Conservation (phyloP, 2,113 vertebrate species). For the Ovis aries region DNA sequence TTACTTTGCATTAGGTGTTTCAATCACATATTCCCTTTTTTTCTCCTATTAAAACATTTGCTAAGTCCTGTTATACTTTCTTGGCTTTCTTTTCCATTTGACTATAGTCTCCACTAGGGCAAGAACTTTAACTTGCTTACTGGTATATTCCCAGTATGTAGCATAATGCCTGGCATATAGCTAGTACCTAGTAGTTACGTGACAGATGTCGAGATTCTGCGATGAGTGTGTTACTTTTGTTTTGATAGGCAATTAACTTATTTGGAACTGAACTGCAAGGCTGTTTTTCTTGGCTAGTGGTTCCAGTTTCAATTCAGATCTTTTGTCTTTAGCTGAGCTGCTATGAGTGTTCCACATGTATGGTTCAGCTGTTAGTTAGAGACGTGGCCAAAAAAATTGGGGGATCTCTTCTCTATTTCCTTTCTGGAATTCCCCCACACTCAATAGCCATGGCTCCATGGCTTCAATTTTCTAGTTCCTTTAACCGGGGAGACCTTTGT, state of each 20-base stretch:
- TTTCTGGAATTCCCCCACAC: background rate
- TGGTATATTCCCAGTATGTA: background rate
- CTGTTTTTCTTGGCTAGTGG: background rate
- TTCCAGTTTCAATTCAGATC: background rate
- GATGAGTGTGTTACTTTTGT: background rate
- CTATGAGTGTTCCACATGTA: background rate
- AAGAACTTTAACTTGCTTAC: constrained; percentile 7
- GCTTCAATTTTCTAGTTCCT: background rate
- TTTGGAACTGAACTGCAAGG: background rate
- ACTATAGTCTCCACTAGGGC: background rate
- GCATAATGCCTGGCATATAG: background rate
- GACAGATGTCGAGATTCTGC: background rate
- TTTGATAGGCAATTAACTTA: background rate
- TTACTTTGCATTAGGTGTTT: background rate
- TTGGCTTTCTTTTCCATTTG: background rate
- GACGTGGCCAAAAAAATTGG: background rate
- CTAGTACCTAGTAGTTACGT: background rate
- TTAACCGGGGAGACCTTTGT: background rate
- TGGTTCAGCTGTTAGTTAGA: background rate
- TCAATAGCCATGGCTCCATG: background rate
- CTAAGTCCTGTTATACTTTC: background rate
- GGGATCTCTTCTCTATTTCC: background rate
- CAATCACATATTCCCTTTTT: background rate
- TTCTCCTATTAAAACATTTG: background rate
- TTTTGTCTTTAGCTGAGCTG: background rate